These are phyloP conservation scores for Anorthoa munda DNA, from an alignment of 2,888 invertebrate genomes.

Conservation along the genomic window DNA sequence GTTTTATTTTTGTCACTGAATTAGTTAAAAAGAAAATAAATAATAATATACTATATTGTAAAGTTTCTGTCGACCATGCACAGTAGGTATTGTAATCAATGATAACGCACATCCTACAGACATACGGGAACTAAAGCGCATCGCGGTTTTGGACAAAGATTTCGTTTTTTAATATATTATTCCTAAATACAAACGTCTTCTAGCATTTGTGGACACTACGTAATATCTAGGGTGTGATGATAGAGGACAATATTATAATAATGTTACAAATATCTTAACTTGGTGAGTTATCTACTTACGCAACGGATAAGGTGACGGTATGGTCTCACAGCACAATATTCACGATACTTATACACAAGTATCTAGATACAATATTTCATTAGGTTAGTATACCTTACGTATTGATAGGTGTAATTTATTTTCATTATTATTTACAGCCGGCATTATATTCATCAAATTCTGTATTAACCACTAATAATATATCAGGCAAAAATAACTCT, in stretches of 20 bases:
- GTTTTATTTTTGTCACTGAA: constrained; percentile 38
- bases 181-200: constrained; percentile 60
- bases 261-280: constrained; percentile 64
- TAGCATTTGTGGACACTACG: constrained; percentile 67
- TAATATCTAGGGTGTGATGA: constrained; percentile 64
- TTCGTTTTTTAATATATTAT: constrained; percentile 43
- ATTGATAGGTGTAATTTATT: constrained; percentile 75
- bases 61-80: constrained; percentile 6
- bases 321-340: constrained; percentile 81
- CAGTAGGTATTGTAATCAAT: constrained; percentile 44
- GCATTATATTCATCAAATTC: constrained; percentile 68
- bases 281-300: constrained; percentile 69
- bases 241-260: constrained; percentile 64
- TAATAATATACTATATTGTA: constrained; percentile 10
- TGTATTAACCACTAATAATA: constrained; percentile 68
- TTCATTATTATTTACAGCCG: constrained; percentile 76
- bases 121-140: constrained; percentile 49
- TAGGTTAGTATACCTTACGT: constrained; percentile 73
- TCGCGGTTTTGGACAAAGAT: constrained; percentile 54
- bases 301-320: constrained; percentile 76
- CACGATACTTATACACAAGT: constrained; percentile 64
- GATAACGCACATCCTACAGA: constrained; percentile 35
- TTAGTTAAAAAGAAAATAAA: constrained; percentile 16
- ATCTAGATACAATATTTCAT: constrained; percentile 66
- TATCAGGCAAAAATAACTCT: constrained; percentile 78